These are phyloP conservation scores for Nesospiza acunhae DNA, from an alignment of 2,113 vertebrate species.

Conservation along the genomic window DNA sequence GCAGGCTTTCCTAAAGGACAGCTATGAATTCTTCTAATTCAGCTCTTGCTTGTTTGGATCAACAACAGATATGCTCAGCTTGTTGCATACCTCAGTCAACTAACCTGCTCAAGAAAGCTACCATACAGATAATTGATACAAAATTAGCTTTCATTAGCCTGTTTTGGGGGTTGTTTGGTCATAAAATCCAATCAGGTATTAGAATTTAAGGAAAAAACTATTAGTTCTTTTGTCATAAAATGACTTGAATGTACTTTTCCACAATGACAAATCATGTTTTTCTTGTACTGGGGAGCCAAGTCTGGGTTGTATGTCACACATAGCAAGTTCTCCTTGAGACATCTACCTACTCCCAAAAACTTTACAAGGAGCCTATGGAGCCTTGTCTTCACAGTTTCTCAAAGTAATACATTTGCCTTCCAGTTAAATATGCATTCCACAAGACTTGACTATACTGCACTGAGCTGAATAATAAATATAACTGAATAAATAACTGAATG, in stretches of 20 bases:
- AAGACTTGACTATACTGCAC: background rate
- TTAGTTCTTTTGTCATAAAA: background rate
- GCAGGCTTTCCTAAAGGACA: background rate
- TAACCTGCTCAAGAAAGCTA: background rate
- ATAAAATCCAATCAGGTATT: background rate
- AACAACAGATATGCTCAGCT: conserved; percentile 26
- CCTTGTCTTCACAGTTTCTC: background rate
- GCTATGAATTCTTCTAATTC: conserved; percentile 55
- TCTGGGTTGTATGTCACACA: background rate
- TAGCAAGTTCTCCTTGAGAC: background rate
- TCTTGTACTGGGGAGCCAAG: background rate
- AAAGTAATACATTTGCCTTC: background rate
- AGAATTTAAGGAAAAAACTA: conserved; percentile 3
- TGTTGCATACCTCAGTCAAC: background rate
- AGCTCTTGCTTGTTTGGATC: conserved; percentile 66
- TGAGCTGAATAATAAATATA: background rate
- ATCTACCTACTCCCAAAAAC: background rate
- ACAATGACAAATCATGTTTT: background rate
- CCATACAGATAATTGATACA: background rate
- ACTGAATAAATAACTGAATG: background rate
- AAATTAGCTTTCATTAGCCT: background rate
- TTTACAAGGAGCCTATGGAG: background rate
- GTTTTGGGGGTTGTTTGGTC: background rate
- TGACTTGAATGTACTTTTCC: background rate
- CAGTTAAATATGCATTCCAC: background rate